A percentile compares a stretch with the other conserved stretches of the same genome.
These are phyloP conservation scores for Oligia fasciuncula DNA, from an alignment of 2,888 invertebrate genomes.

Conservation along the genomic window DNA sequence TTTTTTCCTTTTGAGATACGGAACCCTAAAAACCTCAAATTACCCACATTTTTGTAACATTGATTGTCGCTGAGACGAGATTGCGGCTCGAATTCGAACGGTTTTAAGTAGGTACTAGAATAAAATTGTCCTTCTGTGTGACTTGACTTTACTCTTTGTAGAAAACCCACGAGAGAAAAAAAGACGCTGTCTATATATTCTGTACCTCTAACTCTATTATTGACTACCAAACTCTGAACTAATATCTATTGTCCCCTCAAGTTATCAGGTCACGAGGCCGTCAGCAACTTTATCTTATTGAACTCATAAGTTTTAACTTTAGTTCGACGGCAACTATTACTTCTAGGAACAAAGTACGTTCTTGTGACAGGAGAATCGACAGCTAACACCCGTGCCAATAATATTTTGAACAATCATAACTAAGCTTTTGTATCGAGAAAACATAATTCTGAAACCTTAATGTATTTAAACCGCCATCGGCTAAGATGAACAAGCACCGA, in stretches of 20 bases:
- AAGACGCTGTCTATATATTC: not conserved
- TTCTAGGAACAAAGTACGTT: constrained; percentile 12
- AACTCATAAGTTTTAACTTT: constrained; percentile 41
- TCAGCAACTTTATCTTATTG: constrained; percentile 36
- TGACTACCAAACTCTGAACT: constrained; percentile 20
- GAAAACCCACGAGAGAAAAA: not conserved
- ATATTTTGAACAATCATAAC: constrained; percentile 20
- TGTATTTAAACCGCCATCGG: not conserved
- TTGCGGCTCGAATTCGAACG: not conserved
- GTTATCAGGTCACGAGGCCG: constrained; percentile 10
- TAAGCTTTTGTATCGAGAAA: not conserved
- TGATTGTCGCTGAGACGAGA: not conserved
- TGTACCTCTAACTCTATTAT: constrained; percentile 4
- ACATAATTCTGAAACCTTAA: not conserved
- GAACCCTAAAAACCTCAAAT: not conserved
- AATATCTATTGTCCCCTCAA: constrained; percentile 28
- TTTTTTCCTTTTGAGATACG: no score
- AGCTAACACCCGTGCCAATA: not conserved
- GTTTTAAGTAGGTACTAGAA: not conserved
- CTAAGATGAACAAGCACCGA: not conserved
- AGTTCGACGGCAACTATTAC: constrained; percentile 13
- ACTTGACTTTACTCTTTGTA: not conserved
- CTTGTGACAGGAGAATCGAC: constrained; percentile 11
- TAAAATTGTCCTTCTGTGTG: not conserved
- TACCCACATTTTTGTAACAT: not conserved